Percentiles rank a stretch among this genome's conserved stretches.
Conservation (phyloP, 2,113 vertebrate species). For the Phylloscopus whistleri region DNA sequence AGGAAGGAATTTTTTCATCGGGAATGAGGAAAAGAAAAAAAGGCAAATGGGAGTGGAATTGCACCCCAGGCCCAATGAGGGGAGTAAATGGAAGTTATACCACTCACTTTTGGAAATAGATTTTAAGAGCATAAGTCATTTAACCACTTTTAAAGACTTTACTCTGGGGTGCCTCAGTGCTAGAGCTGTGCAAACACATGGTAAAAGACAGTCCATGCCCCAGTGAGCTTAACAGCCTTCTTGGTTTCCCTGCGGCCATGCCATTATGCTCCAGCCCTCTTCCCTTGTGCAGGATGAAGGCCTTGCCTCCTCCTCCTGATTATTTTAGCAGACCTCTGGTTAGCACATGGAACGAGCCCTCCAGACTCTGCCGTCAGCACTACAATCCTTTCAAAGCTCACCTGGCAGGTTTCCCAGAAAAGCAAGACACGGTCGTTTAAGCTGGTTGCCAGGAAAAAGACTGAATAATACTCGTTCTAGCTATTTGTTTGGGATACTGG, state of each 20-base stretch:
- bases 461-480: constrained; percentile 67
- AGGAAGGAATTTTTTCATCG: background rate
- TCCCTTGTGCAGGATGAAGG: background rate
- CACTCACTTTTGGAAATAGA: background rate
- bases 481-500: constrained; percentile 69
- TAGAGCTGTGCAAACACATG: background rate
- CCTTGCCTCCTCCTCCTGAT: constrained; percentile 11
- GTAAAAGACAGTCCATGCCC: constrained; percentile 3
- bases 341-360: constrained; percentile 9
- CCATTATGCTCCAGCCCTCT: background rate
- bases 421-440: constrained; percentile 65
- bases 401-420: constrained; percentile 75
- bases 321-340: constrained; percentile 45
- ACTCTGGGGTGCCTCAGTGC: background rate
- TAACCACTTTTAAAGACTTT: constrained; percentile 7
- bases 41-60: background rate
- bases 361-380: constrained; percentile 34
- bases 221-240: constrained; percentile 8
- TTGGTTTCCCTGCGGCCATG: background rate
- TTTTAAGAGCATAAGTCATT: background rate
- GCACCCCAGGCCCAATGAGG: background rate
- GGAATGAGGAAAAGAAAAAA: background rate
- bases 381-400: constrained; percentile 61
- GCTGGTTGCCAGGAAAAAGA: constrained; percentile 69
- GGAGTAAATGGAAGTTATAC: background rate